Evolutionary conservation across 2,888 invertebrate species (phyloP).

Genomic region (Dryadula phaetusa): DNA sequence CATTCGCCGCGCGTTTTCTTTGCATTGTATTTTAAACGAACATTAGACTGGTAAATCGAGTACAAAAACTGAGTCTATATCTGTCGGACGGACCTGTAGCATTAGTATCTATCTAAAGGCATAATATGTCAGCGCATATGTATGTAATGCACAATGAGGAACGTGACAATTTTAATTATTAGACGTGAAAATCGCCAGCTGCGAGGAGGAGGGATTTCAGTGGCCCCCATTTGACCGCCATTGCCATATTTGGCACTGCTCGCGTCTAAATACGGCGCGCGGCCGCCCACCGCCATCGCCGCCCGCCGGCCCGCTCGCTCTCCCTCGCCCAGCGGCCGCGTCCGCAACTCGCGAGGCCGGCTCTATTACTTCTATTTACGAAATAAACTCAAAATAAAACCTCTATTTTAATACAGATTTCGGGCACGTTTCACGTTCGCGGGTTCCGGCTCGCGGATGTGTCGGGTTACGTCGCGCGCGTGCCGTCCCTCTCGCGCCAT

Average conservation of each 20-base stretch:
- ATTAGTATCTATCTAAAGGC: slow-evolving; percentile 42
- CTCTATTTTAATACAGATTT: slow-evolving; percentile 83
- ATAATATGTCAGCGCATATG: slow-evolving; percentile 48
- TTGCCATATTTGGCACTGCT: slow-evolving; percentile 92
- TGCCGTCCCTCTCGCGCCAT: slow-evolving; percentile 64
- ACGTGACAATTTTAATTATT: slow-evolving; percentile 83
- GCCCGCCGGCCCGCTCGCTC: slow-evolving; percentile 81
- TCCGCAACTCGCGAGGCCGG: slow-evolving; percentile 59
- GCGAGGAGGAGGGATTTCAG: slow-evolving; percentile 90
- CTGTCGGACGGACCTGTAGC: slow-evolving; percentile 29
- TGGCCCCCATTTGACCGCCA: slow-evolving; percentile 91
- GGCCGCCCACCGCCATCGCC: slow-evolving; percentile 89
- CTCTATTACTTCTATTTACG: slow-evolving; percentile 84
- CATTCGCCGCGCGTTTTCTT: slow-evolving; percentile 11
- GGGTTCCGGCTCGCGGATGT: slow-evolving; percentile 81
- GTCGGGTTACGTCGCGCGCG: slow-evolving; percentile 77
- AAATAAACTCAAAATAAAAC: slow-evolving; percentile 84
- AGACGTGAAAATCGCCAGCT: slow-evolving; percentile 82
- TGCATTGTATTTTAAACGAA: slow-evolving; percentile 27
- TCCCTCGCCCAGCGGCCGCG: slow-evolving; percentile 66
- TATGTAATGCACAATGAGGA: slow-evolving; percentile 53
- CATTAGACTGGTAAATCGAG: slow-evolving; percentile 30
- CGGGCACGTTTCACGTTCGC: slow-evolving; percentile 79
- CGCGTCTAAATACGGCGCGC: slow-evolving; percentile 93
- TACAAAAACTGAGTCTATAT: slow-evolving; percentile 29